Evolutionary conservation across 2,113 vertebrate genomes (phyloP).

Genomic region (Ageneiosus marmoratus): DNA sequence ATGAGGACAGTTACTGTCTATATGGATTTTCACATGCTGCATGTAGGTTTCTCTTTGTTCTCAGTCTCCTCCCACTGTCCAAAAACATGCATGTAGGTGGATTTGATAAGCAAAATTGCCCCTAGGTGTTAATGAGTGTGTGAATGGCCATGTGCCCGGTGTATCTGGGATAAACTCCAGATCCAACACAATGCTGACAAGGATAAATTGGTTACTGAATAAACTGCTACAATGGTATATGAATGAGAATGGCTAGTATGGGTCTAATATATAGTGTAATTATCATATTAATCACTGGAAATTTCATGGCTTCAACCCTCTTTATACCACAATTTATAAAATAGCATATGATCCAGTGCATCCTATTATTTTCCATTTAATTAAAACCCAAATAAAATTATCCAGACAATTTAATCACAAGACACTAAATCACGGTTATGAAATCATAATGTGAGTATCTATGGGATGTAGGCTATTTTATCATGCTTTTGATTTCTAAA

Average conservation of each 20-base stretch:
- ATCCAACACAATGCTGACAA: neutral
- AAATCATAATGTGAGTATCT: neutral
- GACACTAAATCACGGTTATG: neutral
- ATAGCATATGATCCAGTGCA: neutral
- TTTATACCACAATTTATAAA: neutral
- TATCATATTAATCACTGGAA: neutral
- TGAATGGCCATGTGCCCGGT: neutral
- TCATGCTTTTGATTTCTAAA: neutral
- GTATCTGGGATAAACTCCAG: neutral
- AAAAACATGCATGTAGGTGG: neutral
- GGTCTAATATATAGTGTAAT: neutral
- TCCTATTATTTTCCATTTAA: neutral
- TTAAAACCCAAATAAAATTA: neutral
- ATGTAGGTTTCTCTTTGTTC: neutral
- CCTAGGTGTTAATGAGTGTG: neutral
- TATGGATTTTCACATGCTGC: neutral
- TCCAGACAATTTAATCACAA: neutral
- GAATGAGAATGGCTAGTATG: neutral
- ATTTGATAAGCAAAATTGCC: neutral
- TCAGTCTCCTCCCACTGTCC: neutral
- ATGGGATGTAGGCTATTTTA: neutral
- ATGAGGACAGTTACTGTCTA: neutral
- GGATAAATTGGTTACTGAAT: neutral
- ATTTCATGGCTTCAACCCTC: neutral
- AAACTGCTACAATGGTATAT: neutral